phyloP scores from a whole-genome alignment of 2,113 vertebrate species.

The Azemiops feae region DNA sequence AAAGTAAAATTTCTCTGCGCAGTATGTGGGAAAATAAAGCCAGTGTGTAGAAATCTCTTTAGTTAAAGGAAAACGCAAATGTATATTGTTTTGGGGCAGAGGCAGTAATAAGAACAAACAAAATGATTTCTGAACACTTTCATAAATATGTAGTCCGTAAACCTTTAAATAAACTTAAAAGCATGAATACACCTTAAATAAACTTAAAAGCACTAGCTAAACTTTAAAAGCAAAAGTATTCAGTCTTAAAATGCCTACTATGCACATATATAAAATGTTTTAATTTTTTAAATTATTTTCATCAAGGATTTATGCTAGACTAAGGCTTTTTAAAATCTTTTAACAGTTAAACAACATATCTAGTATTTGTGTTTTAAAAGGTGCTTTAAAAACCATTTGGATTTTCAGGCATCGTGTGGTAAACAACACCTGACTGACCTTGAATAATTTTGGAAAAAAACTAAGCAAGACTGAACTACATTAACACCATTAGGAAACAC shows the following conservation, averaged over 20 bases:
- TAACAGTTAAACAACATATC: neutral
- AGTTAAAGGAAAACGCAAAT: neutral
- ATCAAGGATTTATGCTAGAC: neutral
- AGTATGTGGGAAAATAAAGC: neutral
- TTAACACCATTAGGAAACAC: neutral
- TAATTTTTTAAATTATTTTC: neutral
- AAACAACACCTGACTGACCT: neutral
- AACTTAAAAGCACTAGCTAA: neutral
- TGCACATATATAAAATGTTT: neutral
- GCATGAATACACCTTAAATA: neutral
- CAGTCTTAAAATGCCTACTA: neutral
- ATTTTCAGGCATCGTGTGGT: neutral
- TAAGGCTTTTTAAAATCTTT: neutral
- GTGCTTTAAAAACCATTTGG: neutral
- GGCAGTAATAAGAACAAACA: neutral
- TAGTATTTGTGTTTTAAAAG: neutral
- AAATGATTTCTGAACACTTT: neutral
- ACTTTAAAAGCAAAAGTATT: neutral
- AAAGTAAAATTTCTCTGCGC: neutral
- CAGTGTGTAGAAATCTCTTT: neutral
- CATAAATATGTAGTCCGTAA: neutral
- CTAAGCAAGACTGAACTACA: slow-evolving; percentile 6
- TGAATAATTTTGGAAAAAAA: neutral
- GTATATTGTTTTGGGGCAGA: neutral
- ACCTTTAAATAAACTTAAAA: neutral